A percentile compares a stretch with the other conserved stretches of the same genome.
Conservation (phyloP, 2,888 invertebrate genomes). For the Mythimna albipuncta region DNA sequence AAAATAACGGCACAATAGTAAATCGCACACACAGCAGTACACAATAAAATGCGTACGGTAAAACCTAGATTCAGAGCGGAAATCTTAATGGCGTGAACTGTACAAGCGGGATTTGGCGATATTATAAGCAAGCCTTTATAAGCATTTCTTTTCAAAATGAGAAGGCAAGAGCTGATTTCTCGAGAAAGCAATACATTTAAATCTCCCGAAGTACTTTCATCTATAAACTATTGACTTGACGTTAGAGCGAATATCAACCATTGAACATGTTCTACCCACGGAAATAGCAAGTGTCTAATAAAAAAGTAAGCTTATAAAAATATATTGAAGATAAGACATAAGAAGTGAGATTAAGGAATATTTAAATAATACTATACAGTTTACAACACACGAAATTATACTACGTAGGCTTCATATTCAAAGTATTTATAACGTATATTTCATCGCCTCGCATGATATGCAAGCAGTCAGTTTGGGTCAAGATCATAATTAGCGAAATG, state of each 20-base stretch:
- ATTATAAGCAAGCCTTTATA: not conserved
- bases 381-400: slow-evolving; percentile 29
- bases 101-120: not conserved
- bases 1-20: too few species aligned
- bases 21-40: too few species aligned
- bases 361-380: slow-evolving; percentile 21
- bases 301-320: slow-evolving; percentile 37
- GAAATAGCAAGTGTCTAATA: slow-evolving; percentile 16
- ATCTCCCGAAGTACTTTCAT: too few species aligned
- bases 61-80: too few species aligned
- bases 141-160: not conserved
- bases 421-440: slow-evolving; percentile 2
- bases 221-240: not conserved
- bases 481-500: too few species aligned
- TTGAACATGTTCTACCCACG: slow-evolving; percentile 4
- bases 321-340: slow-evolving; percentile 45
- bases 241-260: not conserved
- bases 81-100: not conserved
- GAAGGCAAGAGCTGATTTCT: not conserved
- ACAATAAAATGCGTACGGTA: too few species aligned
- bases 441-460: not conserved
- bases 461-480: not conserved
- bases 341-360: slow-evolving; percentile 54
- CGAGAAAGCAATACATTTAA: slow-evolving; percentile 1
- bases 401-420: slow-evolving; percentile 21